Conservation (phyloP, 2,888 invertebrate genomes). For the Leptothorax acervorum region DNA sequence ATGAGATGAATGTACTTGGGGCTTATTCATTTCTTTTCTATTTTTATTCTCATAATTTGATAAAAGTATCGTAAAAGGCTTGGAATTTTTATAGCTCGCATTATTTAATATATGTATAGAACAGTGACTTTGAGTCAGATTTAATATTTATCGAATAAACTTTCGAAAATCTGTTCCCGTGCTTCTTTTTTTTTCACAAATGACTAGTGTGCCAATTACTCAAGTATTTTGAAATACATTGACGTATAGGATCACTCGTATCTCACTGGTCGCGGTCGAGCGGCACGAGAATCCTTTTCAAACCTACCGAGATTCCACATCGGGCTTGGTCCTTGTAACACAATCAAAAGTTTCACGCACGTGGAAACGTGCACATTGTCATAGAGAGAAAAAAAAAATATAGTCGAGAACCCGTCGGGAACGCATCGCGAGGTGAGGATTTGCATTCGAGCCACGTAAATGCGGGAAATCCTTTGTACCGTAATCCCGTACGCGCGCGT, state of each 20-base stretch:
- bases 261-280: background rate
- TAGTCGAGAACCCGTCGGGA: constrained; percentile 57
- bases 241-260: background rate
- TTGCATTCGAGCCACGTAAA: constrained; percentile 80
- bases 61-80: background rate
- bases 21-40: background rate
- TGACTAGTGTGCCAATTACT: background rate
- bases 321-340: constrained; percentile 5
- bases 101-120: background rate
- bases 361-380: constrained; percentile 34
- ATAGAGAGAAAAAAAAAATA: constrained; percentile 33
- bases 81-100: background rate
- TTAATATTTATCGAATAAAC: background rate
- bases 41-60: background rate
- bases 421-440: constrained; percentile 67
- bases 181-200: background rate
- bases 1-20: background rate
- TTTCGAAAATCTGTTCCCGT: background rate
- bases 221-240: background rate
- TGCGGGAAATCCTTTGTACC: constrained; percentile 79
- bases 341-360: constrained; percentile 32
- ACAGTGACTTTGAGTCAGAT: background rate
- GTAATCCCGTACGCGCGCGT: constrained; percentile 75
- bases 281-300: constrained; percentile 11
- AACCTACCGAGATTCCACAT: constrained; percentile 8